Percentiles rank a stretch among this genome's conserved stretches.
Evolutionary conservation across 2,888 invertebrate genomes (phyloP).

Genomic region (Tridacna crocea): DNA sequence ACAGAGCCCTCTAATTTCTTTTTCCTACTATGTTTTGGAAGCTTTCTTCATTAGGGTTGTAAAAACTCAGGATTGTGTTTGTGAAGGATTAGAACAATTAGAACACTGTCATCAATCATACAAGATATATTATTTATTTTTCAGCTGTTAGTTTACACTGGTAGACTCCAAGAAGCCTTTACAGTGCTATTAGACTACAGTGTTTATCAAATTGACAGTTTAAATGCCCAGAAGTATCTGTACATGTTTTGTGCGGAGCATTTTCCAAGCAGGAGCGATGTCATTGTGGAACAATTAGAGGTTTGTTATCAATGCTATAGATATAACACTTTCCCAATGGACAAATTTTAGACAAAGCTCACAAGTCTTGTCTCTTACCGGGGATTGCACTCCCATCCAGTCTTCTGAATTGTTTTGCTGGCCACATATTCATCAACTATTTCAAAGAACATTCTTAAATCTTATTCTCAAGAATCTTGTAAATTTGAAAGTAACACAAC

Average conservation of each 20-base stretch:
- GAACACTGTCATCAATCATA: no score
- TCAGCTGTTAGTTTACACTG: constrained; percentile 69
- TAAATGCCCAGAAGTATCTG: constrained; percentile 72
- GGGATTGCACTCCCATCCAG: no score
- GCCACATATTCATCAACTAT: no score
- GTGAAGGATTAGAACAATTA: no score
- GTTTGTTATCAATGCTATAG: constrained; percentile 30
- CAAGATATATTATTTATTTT: neutral
- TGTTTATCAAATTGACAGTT: constrained; percentile 65
- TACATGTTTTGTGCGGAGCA: constrained; percentile 62
- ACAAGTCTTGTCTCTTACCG: no score
- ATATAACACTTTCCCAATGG: neutral
- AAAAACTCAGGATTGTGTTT: neutral
- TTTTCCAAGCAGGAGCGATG: constrained; percentile 27
- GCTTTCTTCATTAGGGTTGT: neutral
- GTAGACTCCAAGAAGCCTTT: constrained; percentile 58
- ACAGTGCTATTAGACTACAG: constrained; percentile 63
- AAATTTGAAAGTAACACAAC: no score
- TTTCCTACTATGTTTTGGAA: constrained; percentile 6
- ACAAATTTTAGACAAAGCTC: neutral
- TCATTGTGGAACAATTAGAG: constrained; percentile 51
- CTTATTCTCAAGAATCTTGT: no score
- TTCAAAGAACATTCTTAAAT: no score
- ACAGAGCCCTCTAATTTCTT: no score
- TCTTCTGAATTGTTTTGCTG: no score